Evolutionary conservation across 53 echinoderm and acorn worm species (phyloP), one percentile per base, ranked within the genome.

Genomic region (Holothuria scabra): DNA sequence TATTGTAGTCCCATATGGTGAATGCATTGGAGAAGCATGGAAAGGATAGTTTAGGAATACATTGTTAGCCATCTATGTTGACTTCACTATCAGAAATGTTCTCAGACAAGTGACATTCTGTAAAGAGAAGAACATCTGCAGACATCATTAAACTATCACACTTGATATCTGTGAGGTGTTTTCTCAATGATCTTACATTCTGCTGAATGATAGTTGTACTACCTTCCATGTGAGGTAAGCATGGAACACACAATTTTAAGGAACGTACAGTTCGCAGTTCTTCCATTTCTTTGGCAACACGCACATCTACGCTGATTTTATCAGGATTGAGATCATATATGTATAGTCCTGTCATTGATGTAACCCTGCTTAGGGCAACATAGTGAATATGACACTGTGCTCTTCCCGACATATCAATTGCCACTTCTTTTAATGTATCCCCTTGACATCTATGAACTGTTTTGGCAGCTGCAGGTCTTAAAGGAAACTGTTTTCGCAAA

Each of bases 391-490:
- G 82, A 55, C n/a, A 30, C n/a, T 49, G 65, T 26, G 41, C 12
- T 60, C 34, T 22, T 18, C 41, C 41, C 21, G 79, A 79, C 83
- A 65, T 83, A 28, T 65, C 66, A 65, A 83, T 22, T 22, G 44
- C 52, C 4, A 80, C 31, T 80, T 80, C 60, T 1, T 5, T 34
- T 0, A 80, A 3, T 13, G 80, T 80, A 28, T 80, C 80, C 29
- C 80, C 80, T 29, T 80, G 80, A 30, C 80, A 80, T 59, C 80
- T 80, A 7, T 80, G 80, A 59, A 80, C 37, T 31, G 80, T 80
- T 28, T 80, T 80, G 7, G 75, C 75, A 49, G 75, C 52, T 4
- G 75, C 75, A 23, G 75, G 75, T 13, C 75, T 35, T 6, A 35
- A 35, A 35, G 35, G 35, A 6, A 35, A 35, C 6, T 35, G 35